phyloP scores from a whole-genome alignment of 2,797 vertebrate genomes.

The Peromyscus melanophrys region DNA sequence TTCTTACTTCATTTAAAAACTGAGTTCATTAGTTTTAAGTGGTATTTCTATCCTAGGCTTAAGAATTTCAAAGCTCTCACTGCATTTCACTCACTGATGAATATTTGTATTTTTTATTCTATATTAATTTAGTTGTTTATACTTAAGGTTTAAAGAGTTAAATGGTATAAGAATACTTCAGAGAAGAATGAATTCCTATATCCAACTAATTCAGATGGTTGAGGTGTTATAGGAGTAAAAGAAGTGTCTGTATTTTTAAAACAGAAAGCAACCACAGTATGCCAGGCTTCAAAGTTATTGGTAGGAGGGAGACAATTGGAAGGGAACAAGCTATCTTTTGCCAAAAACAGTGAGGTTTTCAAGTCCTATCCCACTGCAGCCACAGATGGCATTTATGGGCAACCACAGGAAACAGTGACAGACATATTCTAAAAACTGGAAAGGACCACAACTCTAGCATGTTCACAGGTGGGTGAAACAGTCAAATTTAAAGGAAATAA shows the following conservation, averaged over 20 bases:
- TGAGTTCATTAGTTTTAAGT: slow-evolving; percentile 11
- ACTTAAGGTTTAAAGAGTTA: neutral
- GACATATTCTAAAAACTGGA: slow-evolving; percentile 35
- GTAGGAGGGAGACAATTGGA: neutral
- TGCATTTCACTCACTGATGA: neutral
- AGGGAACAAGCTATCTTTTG: neutral
- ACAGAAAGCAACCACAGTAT: neutral
- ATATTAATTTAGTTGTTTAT: neutral
- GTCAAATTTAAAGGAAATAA: neutral
- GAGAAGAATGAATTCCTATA: slow-evolving; percentile 35
- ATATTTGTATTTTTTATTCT: neutral
- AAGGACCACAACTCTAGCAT: neutral
- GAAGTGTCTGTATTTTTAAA: neutral
- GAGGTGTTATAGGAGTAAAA: neutral
- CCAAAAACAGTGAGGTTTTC: slow-evolving; percentile 54
- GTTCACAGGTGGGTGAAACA: neutral
- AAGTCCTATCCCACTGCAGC: slow-evolving; percentile 22
- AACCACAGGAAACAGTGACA: slow-evolving; percentile 51
- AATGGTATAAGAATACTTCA: slow-evolving; percentile 7
- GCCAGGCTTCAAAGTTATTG: slow-evolving; percentile 19
- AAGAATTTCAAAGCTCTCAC: neutral
- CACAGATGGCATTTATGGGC: slow-evolving; percentile 37
- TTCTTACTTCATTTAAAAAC: neutral
- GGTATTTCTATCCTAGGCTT: neutral
- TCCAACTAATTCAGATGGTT: slow-evolving; percentile 11